Evolutionary conservation across 2,888 invertebrate genomes (phyloP).

Genomic region (Atethmia centrago): DNA sequence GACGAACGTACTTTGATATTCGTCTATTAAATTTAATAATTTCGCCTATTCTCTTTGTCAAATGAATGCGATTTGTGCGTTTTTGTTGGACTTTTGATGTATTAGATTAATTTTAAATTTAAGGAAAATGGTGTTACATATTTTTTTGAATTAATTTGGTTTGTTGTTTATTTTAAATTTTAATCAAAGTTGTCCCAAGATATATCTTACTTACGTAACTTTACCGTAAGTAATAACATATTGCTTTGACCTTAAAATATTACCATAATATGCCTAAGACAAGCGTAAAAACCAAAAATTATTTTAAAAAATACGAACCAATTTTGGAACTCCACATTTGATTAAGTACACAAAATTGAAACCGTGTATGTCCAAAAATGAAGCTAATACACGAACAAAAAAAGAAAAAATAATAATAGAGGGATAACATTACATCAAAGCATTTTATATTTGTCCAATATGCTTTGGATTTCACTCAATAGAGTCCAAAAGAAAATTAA

Average conservation of each 20-base stretch:
- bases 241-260: not conserved
- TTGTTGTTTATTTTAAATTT: not conserved
- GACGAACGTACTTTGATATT: slow-evolving; percentile 68
- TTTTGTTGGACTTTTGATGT: slow-evolving; percentile 61
- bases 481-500: slow-evolving; percentile 86
- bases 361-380: slow-evolving; percentile 55
- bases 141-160: not conserved
- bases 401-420: slow-evolving; percentile 69
- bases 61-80: slow-evolving; percentile 66
- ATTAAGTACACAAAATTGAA: slow-evolving; percentile 38
- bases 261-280: not conserved
- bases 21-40: slow-evolving; percentile 81
- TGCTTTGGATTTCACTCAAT: slow-evolving; percentile 88
- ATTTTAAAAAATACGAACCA: not conserved
- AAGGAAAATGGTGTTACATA: not conserved
- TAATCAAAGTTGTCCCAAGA: not conserved
- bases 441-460: slow-evolving; percentile 85
- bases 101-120: slow-evolving; percentile 43
- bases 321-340: slow-evolving; percentile 22
- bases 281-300: not conserved
- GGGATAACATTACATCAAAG: slow-evolving; percentile 87
- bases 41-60: slow-evolving; percentile 74
- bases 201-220: not conserved
- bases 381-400: slow-evolving; percentile 78
- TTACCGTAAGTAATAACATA: not conserved